Evolutionary conservation across 2,888 invertebrate species (phyloP).

Genomic region (Hyalella azteca): DNA sequence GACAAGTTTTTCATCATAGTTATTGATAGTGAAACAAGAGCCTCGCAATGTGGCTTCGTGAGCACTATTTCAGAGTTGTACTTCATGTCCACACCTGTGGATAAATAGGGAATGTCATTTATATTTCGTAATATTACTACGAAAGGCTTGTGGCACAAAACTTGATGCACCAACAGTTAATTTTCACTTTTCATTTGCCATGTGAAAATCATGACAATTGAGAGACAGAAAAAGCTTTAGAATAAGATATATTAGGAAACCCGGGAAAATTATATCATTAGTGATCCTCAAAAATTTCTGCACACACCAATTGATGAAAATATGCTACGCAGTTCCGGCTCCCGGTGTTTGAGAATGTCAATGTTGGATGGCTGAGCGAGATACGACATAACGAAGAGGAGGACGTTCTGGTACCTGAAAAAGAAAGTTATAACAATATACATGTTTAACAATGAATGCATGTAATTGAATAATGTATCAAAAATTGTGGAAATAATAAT

Average conservation of each 20-base stretch:
- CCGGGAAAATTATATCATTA: not conserved
- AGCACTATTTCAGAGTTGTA: not conserved
- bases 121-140: not conserved
- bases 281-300: not conserved
- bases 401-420: slow-evolving; percentile 3
- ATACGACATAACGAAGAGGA: not conserved
- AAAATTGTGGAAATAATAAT: too few relatives aligned
- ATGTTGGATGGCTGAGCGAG: not conserved
- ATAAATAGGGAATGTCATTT: not conserved
- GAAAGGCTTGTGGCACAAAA: not conserved
- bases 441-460: too few relatives aligned
- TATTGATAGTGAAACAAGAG: not conserved
- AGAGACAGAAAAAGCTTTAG: not conserved
- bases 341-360: not conserved
- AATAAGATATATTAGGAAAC: not conserved
- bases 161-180: not conserved
- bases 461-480: too few relatives aligned
- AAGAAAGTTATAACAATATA: too few relatives aligned
- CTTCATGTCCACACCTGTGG: not conserved
- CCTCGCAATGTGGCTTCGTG: not conserved
- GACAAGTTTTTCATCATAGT: not conserved
- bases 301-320: not conserved
- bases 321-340: not conserved
- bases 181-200: not conserved
- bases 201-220: not conserved